These are phyloP conservation scores for Amphimallon solstitiale DNA, from an alignment of 2,888 invertebrate species.

Conservation along the genomic window DNA sequence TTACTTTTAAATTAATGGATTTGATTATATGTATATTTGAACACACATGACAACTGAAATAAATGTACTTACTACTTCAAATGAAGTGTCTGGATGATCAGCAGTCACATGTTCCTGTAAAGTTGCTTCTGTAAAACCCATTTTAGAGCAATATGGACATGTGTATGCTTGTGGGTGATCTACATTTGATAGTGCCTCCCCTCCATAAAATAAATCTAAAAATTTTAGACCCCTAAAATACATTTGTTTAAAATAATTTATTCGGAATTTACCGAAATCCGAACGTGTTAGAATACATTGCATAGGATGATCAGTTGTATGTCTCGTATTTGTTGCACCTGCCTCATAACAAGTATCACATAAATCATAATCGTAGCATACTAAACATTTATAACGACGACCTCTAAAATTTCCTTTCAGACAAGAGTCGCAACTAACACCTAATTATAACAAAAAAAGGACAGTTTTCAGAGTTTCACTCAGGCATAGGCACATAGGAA, in stretches of 20 bases:
- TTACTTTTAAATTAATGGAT: too few species aligned
- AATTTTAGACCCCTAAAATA: constrained; percentile 40
- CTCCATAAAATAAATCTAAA: constrained; percentile 93
- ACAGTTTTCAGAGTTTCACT: constrained; percentile 9
- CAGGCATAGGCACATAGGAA: not conserved
- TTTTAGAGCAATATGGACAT: constrained; percentile 96
- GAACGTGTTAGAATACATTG: constrained; percentile 97
- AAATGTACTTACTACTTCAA: constrained; percentile 79
- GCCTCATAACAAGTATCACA: constrained; percentile 96
- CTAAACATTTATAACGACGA: constrained; percentile 97
- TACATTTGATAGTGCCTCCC: constrained; percentile 87
- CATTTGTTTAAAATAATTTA: not conserved
- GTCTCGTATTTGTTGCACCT: constrained; percentile 89
- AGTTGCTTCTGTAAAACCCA: constrained; percentile 94
- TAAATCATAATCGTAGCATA: constrained; percentile 99
- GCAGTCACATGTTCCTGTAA: constrained; percentile 91
- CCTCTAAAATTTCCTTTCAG: constrained; percentile 97
- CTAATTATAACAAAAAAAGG: constrained; percentile 67
- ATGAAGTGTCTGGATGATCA: constrained; percentile 90
- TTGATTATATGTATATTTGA: too few species aligned
- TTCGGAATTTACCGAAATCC: constrained; percentile 82
- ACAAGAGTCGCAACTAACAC: constrained; percentile 99
- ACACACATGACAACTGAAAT: too few species aligned
- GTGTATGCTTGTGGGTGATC: constrained; percentile 97
- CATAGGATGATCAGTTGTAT: constrained; percentile 97